Evolutionary conservation across 2,797 vertebrate genomes (phyloP).

Genomic region (Triplophysa bombifrons): DNA sequence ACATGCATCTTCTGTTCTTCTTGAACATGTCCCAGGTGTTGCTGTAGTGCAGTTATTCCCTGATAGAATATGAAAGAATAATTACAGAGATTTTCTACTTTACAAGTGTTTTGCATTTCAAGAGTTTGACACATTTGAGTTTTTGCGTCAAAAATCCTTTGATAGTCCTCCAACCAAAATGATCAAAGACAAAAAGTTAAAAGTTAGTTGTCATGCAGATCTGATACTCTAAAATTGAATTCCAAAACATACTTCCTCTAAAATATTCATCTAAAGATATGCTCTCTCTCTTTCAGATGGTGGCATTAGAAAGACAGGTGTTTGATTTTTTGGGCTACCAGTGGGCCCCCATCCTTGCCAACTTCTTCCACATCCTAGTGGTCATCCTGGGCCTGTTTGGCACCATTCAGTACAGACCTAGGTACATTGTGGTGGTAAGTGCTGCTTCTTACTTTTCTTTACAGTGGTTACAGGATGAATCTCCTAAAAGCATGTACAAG

Average conservation of each 20-base stretch:
- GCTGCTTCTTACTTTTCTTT: background rate
- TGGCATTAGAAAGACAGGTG: conserved; percentile 87
- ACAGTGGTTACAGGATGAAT: background rate
- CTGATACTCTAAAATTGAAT: background rate
- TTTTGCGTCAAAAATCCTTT: conserved; percentile 1
- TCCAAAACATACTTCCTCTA: background rate
- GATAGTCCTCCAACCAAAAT: conserved; percentile 5
- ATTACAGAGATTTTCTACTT: background rate
- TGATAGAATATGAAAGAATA: background rate
- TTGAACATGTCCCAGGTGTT: background rate
- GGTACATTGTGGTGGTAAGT: conserved; percentile 89
- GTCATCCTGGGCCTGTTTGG: conserved; percentile 91
- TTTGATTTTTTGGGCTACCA: conserved; percentile 93
- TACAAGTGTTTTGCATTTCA: background rate
- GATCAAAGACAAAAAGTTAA: background rate
- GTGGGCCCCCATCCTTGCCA: conserved; percentile 91
- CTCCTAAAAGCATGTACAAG: background rate
- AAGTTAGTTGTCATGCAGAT: conserved; percentile 8
- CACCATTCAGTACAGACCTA: conserved; percentile 86
- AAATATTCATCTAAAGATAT: conserved; percentile 4
- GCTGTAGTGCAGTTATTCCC: conserved; percentile 2
- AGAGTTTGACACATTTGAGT: background rate
- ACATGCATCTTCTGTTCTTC: background rate
- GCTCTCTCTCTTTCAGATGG: conserved; percentile 70
- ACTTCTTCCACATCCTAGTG: conserved; percentile 89